Conservation (phyloP, 2,113 vertebrate genomes). For the Empidonax traillii region DNA sequence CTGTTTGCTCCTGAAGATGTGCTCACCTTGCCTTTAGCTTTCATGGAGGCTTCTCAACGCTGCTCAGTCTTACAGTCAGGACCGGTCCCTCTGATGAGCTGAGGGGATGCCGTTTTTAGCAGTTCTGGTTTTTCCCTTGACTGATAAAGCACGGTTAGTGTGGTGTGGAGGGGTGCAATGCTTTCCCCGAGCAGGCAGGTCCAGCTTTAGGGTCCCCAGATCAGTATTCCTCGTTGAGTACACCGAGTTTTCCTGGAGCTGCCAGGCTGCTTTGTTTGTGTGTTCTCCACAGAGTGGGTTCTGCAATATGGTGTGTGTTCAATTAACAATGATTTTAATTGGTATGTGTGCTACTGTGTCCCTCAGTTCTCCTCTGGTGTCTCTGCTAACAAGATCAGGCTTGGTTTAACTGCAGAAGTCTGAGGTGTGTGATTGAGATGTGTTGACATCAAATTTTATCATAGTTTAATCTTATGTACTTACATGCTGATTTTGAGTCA, state of each 20-base stretch:
- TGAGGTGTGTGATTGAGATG: not conserved
- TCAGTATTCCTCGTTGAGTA: not conserved
- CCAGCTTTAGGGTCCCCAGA: not conserved
- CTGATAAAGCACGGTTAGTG: accelerated
- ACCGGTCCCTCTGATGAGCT: not conserved
- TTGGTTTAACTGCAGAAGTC: not conserved
- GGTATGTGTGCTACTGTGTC: accelerated
- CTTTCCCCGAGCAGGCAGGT: not conserved
- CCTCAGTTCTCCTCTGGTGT: not conserved
- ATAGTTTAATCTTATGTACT: not conserved
- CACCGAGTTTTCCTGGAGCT: not conserved
- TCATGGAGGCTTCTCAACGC: not conserved
- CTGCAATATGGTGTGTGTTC: not conserved
- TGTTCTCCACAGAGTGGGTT: not conserved
- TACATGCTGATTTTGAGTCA: not conserved
- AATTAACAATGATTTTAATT: not conserved
- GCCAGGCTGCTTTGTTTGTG: not conserved
- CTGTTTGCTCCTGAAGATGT: not conserved
- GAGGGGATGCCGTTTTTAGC: not conserved
- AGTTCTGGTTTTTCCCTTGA: not conserved
- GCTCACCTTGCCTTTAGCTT: not conserved
- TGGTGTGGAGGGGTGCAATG: not conserved
- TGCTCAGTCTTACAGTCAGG: not conserved
- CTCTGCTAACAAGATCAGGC: not conserved
- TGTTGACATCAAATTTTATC: not conserved